A percentile compares a stretch with the other conserved stretches of the same genome.
Evolutionary conservation across 2,797 vertebrate species (phyloP).

Genomic region (Pygocentrus nattereri): DNA sequence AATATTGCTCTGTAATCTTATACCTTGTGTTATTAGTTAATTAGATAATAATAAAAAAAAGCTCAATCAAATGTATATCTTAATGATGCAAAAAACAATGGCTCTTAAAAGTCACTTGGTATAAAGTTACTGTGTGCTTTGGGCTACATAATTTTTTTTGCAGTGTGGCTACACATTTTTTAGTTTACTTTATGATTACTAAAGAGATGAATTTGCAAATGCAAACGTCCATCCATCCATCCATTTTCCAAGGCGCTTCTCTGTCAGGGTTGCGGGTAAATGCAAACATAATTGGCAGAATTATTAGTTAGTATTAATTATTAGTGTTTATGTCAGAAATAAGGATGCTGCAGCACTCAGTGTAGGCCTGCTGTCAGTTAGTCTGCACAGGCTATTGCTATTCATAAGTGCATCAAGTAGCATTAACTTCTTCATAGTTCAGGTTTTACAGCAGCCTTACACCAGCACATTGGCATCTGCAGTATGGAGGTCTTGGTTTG

Average conservation of each 20-base stretch:
- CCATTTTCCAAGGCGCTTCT: no score
- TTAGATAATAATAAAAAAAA: neutral
- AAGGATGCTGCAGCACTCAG: neutral
- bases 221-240: no score
- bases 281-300: neutral
- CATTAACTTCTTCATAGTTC: neutral
- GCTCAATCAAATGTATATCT: neutral
- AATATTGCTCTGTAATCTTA: slow-evolving; percentile 64
- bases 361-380: neutral
- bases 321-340: neutral
- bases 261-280: no score
- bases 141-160: neutral
- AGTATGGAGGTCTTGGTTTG: slow-evolving; percentile 67
- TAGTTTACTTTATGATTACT: no score
- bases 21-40: slow-evolving; percentile 45
- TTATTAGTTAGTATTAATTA: neutral
- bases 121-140: slow-evolving; percentile 39
- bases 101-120: slow-evolving; percentile 21
- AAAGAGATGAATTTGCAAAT: neutral
- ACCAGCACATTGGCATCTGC: slow-evolving; percentile 69
- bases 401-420: neutral
- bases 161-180: neutral
- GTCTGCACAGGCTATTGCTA: neutral
- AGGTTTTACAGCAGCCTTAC: slow-evolving; percentile 58
- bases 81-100: neutral